Evolutionary conservation across 2,797 vertebrate species (phyloP), one percentile per base, ranked within the genome.

Genomic region (Neoniphon sammara): DNA sequence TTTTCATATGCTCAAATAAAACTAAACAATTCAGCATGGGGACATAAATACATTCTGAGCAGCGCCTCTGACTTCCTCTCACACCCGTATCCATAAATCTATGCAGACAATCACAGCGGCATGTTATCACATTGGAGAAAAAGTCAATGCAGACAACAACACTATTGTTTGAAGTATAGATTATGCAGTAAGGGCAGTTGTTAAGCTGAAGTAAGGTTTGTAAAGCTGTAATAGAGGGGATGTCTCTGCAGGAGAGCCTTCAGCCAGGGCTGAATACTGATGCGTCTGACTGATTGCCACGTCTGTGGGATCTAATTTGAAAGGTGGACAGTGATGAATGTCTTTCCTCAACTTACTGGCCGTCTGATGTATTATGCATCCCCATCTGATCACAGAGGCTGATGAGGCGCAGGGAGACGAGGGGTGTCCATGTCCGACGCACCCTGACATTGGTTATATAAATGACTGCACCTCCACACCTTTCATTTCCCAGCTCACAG

Each of bases 251-350:
- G 79, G 79, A 88, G 86, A 90, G 85, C 86, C 89, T 85, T 90
- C 82, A 80, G 80, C 85, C 74, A 60, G 84, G 76, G 70, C 88
- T 82, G 93, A 93, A 92, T 93, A 92, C 93, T 93, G 93, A 94
- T 93, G 90, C 65, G 81, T 91, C 89, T 93, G 92, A 94, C 89
- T 91, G 92, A 94, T 94, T 93, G 92, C 91, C 91, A 92, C 86
- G 92, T 93, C 92, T 91, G 85, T 84, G 88, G 90, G 89, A 93
- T 94, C 86, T 94, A 92, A 94, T 95, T 94, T 94, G 93, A 94
- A 94, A 94, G 93, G 93, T 93, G 93, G 94, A 95, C 93, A 94
- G 90, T 95, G 94, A 95, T 94, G 92, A 95, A 95, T 95, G 93
- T 93, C 91, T 94, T 89, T 83, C 89, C 91, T 91, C 87, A 81